Evolutionary conservation across 2,113 vertebrate species (phyloP).

Genomic region (Bos indicus): DNA sequence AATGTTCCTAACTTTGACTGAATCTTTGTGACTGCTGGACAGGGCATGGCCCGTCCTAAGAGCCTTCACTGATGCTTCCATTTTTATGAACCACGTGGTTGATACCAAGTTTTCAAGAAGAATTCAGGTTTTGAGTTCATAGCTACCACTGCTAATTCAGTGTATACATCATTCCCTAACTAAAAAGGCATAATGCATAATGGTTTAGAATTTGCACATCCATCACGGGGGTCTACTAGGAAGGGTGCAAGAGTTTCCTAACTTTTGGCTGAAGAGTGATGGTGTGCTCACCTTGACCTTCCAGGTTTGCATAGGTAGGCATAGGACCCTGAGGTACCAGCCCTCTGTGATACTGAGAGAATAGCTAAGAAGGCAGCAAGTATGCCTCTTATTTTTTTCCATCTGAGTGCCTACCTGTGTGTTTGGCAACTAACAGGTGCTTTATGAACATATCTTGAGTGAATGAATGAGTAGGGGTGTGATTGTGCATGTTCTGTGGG

Average conservation of each 20-base stretch:
- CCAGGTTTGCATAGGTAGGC: not conserved
- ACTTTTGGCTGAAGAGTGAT: not conserved
- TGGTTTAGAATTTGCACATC: not conserved
- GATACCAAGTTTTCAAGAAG: not conserved
- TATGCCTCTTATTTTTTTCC: not conserved
- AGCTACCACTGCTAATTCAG: not conserved
- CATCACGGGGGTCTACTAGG: not conserved
- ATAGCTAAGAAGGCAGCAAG: accelerated
- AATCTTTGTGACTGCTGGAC: not conserved
- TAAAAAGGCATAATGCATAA: not conserved
- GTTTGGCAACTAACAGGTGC: not conserved
- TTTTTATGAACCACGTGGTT: not conserved
- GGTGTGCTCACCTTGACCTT: not conserved
- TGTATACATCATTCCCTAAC: not conserved
- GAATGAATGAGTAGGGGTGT: not conserved
- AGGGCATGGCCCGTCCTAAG: not conserved
- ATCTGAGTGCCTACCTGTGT: not conserved
- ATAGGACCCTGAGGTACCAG: not conserved
- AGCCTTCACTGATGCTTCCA: not conserved
- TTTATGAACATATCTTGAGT: not conserved
- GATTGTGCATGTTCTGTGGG: not conserved
- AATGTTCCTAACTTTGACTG: not conserved
- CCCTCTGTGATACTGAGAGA: not conserved
- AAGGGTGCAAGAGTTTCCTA: not conserved
- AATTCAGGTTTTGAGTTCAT: not conserved